Percentiles rank a stretch among this genome's conserved stretches.
These are phyloP conservation scores for Microctonus hyperodae DNA, from an alignment of 2,888 invertebrate genomes.

Conservation along the genomic window DNA sequence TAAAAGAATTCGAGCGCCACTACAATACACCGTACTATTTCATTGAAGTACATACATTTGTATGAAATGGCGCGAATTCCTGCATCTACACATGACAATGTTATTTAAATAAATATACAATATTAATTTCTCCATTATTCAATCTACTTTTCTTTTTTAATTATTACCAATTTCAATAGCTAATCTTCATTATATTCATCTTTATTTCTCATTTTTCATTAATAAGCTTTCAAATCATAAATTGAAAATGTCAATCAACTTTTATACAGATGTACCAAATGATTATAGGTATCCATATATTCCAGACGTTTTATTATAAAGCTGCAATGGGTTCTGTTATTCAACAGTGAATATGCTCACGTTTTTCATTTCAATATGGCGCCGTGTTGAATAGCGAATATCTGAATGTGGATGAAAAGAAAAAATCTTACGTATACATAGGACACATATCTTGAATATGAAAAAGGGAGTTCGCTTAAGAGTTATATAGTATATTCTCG, in stretches of 20 bases:
- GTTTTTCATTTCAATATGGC: slow-evolving; percentile 4
- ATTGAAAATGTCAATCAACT: background rate
- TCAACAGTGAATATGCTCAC: background rate
- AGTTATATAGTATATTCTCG: background rate
- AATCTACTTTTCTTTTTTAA: background rate
- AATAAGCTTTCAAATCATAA: background rate
- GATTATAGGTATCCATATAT: background rate
- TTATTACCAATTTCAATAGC: background rate
- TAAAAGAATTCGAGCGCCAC: background rate
- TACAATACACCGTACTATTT: background rate
- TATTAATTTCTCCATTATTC: background rate
- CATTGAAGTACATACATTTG: background rate
- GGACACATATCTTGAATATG: background rate
- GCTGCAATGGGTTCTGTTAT: background rate
- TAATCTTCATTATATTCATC: no score
- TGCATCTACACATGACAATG: background rate
- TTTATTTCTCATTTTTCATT: background rate
- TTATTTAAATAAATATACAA: background rate
- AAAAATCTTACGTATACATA: background rate
- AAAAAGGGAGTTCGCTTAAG: background rate
- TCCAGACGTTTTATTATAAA: background rate
- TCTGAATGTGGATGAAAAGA: background rate
- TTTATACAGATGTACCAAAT: background rate
- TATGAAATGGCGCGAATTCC: background rate
- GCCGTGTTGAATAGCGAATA: background rate